Evolutionary conservation across 2,113 vertebrate species (phyloP), one percentile per base, ranked within the genome.

Genomic region (Calypte anna): DNA sequence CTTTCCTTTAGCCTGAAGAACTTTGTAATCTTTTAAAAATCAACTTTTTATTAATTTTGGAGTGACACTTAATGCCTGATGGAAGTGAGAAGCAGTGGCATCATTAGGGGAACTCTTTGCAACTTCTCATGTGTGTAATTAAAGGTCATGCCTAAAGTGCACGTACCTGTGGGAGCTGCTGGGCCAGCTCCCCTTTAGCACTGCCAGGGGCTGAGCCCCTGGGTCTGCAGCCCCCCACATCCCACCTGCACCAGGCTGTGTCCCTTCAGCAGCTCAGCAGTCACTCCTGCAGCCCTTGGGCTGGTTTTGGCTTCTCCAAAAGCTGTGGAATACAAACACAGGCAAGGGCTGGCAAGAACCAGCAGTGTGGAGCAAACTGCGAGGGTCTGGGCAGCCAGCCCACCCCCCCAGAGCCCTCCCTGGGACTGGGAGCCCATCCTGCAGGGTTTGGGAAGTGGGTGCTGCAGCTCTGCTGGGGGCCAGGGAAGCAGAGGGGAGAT

Each of bases 31-130:
- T 83, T 69, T 83, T 67, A 14, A 64, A 93, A 94, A 89, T 64
- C 48, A 89, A 50, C 27, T 73, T 93, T 63, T 81, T 75, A 84
- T 93, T 93, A 61, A 84, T 82, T 96, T 70, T 76, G 44, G 69
- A 94, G 94, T 36, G 69, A 89, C 12, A 48, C 64, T 77, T 88
- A 74, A 63, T 50, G 57, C 61, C 38, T 57, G 77, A 48, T 7
- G 31, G 43, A 18, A 33, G 25, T 3, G 61, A 93, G 61, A 17
- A 27, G 44, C 61, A 7, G 48, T 6, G 48, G 43, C 62, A 53
- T 24, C 2, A 1, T 25, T 51, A 19, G 48, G 66, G 72, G 61
- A 93, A 8, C 43, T 51, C 72, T 44, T 16, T 12, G 51, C 46
- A 59, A 5, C 57, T 54, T 40, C 66, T 67, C 64, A 0, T 4